A percentile compares a stretch with the other conserved stretches of the same genome.
Evolutionary conservation across 2,888 invertebrate genomes (phyloP).

Genomic region (Noctua fimbriata): DNA sequence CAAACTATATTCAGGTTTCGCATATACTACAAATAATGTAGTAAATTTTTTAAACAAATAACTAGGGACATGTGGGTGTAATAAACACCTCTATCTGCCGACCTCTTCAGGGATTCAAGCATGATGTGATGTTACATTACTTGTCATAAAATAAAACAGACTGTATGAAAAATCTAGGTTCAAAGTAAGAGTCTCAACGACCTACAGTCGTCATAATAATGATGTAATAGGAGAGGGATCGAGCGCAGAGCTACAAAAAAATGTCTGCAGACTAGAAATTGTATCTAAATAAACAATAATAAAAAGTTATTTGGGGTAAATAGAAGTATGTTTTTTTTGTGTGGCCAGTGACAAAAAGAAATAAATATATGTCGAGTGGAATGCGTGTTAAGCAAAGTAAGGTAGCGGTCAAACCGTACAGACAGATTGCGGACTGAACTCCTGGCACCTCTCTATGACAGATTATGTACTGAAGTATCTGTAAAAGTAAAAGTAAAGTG

Average conservation of each 20-base stretch:
- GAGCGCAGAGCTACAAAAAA: constrained; percentile 28
- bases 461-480: not conserved
- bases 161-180: not conserved
- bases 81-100: not conserved
- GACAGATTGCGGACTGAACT: not conserved
- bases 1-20: no score
- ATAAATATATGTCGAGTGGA: not conserved
- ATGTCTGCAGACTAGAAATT: constrained; percentile 11
- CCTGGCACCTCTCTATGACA: not conserved
- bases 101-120: not conserved
- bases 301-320: not conserved
- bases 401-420: not conserved
- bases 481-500: not conserved
- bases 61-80: not conserved
- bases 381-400: not conserved
- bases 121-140: not conserved
- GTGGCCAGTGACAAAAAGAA: not conserved
- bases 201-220: constrained; percentile 13
- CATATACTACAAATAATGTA: no score
- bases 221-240: not conserved
- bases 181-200: constrained; percentile 1
- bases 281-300: constrained; percentile 26
- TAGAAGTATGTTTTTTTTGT: constrained; percentile 3
- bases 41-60: not conserved
- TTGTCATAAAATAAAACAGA: not conserved